A percentile compares a stretch with the other conserved stretches of the same genome.
These are phyloP conservation scores for Gopherus evgoodei DNA, from an alignment of 2,113 vertebrate genomes.

Conservation along the genomic window DNA sequence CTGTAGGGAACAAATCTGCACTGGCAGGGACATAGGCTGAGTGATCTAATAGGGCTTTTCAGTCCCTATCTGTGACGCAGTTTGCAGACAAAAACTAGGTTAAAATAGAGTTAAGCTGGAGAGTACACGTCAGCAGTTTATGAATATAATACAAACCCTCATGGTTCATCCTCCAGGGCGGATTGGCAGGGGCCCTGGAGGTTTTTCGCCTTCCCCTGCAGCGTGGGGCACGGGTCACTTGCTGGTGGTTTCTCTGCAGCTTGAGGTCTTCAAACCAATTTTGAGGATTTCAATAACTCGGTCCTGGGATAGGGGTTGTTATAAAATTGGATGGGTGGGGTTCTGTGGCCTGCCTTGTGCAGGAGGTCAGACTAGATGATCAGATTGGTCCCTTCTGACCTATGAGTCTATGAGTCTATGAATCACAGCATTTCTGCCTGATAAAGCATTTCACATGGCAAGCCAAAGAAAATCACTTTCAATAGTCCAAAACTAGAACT, in stretches of 20 bases:
- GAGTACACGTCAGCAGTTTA: neutral
- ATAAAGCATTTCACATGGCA: neutral
- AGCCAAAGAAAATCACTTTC: neutral
- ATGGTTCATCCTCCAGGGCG: neutral
- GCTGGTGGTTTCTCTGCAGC: no score
- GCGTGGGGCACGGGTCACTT: no score
- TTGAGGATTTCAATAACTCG: no score
- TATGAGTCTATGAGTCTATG: no score
- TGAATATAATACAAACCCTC: neutral
- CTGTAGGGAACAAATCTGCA: neutral
- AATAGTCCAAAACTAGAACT: neutral
- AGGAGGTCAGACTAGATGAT: no score
- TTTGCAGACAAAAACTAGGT: neutral
- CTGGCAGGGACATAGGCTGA: neutral
- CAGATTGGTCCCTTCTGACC: no score
- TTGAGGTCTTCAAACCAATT: no score
- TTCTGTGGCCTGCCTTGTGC: no score
- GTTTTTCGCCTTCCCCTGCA: no score
- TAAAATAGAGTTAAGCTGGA: neutral
- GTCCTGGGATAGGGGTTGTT: no score
- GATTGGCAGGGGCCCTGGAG: no score
- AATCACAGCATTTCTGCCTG: neutral
- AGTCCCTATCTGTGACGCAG: neutral
- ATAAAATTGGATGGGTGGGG: no score
- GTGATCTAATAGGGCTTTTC: neutral